These are phyloP conservation scores for Brachylomia viminalis DNA, from an alignment of 2,888 invertebrate genomes.

Conservation along the genomic window DNA sequence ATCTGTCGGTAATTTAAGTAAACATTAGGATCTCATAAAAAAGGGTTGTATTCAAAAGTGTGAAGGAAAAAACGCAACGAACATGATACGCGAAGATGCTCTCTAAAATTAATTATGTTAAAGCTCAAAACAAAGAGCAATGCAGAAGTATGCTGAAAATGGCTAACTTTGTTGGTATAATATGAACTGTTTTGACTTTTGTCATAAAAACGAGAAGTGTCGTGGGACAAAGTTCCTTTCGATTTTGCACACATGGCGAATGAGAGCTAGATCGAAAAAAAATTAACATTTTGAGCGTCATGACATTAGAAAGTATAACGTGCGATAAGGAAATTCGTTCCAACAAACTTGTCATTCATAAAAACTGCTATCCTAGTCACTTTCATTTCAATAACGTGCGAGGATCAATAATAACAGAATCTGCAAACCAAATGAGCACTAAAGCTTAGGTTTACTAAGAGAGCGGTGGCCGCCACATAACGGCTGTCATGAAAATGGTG, in stretches of 20 bases:
- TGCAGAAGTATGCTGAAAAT: slow-evolving; percentile 33
- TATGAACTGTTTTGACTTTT: neutral
- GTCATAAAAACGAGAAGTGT: neutral
- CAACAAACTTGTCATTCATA: neutral
- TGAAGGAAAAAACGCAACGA: slow-evolving; percentile 14
- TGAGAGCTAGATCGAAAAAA: no score
- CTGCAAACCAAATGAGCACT: neutral
- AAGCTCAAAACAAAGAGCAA: slow-evolving; percentile 9
- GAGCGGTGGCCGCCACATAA: no score
- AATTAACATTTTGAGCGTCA: no score
- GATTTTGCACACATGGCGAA: no score
- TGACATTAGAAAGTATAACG: no score
- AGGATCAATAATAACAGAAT: neutral
- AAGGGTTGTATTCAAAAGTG: slow-evolving; percentile 20
- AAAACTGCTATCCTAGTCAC: neutral
- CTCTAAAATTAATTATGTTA: slow-evolving; percentile 39
- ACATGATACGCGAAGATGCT: slow-evolving; percentile 30
- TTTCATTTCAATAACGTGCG: neutral
- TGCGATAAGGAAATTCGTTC: no score
- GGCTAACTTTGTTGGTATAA: neutral
- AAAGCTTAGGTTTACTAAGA: no score
- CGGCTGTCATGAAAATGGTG: no score
- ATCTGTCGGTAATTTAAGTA: slow-evolving; percentile 34
- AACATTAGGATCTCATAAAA: slow-evolving; percentile 43
- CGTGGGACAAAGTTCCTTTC: no score